Percentiles rank a stretch among this genome's conserved stretches.
phyloP scores from a whole-genome alignment of 2,888 invertebrate genomes.

The Napeogenes inachia region DNA sequence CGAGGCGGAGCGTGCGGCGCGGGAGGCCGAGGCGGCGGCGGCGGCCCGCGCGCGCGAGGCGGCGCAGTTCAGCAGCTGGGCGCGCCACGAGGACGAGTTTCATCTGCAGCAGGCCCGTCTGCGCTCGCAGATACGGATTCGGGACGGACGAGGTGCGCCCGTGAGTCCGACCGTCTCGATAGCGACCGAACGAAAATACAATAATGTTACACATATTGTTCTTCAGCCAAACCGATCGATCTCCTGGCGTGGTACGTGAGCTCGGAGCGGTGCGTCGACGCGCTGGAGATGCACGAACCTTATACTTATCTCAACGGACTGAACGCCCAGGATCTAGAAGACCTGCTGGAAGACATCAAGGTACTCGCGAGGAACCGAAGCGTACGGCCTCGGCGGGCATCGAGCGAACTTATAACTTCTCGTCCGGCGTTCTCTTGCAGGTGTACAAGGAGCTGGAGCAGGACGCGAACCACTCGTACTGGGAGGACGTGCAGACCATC shows the following conservation, averaged over 20 bases:
- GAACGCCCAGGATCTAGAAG: slow-evolving; percentile 93
- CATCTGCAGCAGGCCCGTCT: slow-evolving; percentile 97
- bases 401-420: no score
- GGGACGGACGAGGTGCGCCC: slow-evolving; percentile 87
- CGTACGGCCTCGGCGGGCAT: no score
- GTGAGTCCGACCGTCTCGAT: not conserved
- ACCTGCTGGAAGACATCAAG: slow-evolving; percentile 96
- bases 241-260: slow-evolving; percentile 96
- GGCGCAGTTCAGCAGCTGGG: slow-evolving; percentile 96
- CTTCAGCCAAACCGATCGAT: slow-evolving; percentile 96
- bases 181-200: not conserved
- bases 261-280: slow-evolving; percentile 90
- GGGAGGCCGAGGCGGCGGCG: slow-evolving; percentile 85
- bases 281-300: slow-evolving; percentile 98
- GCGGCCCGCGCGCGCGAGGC: slow-evolving; percentile 89
- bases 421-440: slow-evolving; percentile 37
- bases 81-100: slow-evolving; percentile 97
- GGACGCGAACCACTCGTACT: slow-evolving; percentile 92
- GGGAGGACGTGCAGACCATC: slow-evolving; percentile 97
- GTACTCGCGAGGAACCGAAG: slow-evolving; percentile 47
- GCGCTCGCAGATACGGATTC: slow-evolving; percentile 95
- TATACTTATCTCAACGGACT: slow-evolving; percentile 96
- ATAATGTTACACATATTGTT: slow-evolving; percentile 1
- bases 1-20: slow-evolving; percentile 90
- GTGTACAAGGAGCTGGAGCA: slow-evolving; percentile 94